Base-by-base conservation (phyloP, 2,113 vertebrate species). In the Anhinga rufa region DNA sequence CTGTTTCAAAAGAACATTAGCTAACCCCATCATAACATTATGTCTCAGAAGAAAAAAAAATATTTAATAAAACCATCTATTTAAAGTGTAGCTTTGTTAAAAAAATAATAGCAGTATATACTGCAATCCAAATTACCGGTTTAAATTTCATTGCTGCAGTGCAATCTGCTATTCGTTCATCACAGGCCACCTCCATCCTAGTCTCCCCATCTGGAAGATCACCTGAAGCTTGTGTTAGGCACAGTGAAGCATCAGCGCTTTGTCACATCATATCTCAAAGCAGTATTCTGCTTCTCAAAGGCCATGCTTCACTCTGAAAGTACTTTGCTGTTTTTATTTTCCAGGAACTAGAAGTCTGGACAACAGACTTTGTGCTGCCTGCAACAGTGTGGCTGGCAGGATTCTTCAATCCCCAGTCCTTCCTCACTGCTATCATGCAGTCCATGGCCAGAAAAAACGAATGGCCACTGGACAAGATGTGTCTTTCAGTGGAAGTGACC, bases 351-450 rank as follows among this genome's bases (percentile, higher is more conserved):
- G 98, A 98, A 76, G 82, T 97, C 54, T 98, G 98, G 98, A 94
- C 98, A 1, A 97, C 97, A 1, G 98, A 98, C 93, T 98, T 98
- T 13, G 94, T 89, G 60, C 95, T 98, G 71, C 98, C 98, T 36
- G 97, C 97, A 21, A 82, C 97, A 0, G 98, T 98, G 93, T 98
- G 98, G 98, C 96, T 98, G 71, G 96, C 97, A 0, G 98, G 98
- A 22, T 98, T 99, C 97, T 98, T 98, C 92, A 98, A 98, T 38
- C 98, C 98, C 4, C 98, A 99, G 62, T 98, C 98, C 22, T 98
- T 98, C 92, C 98, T 98, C 96, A 98, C 98, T 0, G 98, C 98
- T 49, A 97, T 98, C 96, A 98, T 98, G 98, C 98, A 98, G 85
- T 98, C 98, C 83, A 98, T 71, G 90, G 98, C 98, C 89, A 96